phyloP scores from a whole-genome alignment of 2,888 invertebrate species.

The Gastracanthus pulcherrimus region DNA sequence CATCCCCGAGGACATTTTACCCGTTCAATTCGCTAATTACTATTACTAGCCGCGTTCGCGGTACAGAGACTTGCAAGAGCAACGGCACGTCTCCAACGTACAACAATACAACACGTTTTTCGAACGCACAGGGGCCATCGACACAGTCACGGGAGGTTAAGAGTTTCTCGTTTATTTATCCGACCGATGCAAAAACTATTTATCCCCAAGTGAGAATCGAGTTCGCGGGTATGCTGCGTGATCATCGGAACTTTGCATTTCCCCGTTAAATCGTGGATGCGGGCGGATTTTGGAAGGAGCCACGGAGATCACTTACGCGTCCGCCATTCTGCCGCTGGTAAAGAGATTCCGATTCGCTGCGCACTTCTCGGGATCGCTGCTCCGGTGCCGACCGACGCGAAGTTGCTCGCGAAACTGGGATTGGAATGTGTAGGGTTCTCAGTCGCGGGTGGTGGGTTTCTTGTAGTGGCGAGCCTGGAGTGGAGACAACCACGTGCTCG shows the following conservation, averaged over 20 bases:
- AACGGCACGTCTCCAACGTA: neutral
- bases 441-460: too few species aligned
- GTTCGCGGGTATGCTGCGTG: neutral
- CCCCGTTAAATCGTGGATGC: slow-evolving; percentile 63
- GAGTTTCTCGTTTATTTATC: slow-evolving; percentile 7
- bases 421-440: too few species aligned
- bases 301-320: slow-evolving; percentile 68
- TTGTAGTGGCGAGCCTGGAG: too few species aligned
- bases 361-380: slow-evolving; percentile 28
- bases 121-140: neutral
- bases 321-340: slow-evolving; percentile 68
- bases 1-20: too few species aligned
- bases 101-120: slow-evolving; percentile 13
- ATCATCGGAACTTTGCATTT: neutral
- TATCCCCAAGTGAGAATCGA: neutral
- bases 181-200: slow-evolving; percentile 20
- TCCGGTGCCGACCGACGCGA: too few species aligned
- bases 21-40: too few species aligned
- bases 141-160: slow-evolving; percentile 19
- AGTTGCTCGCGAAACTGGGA: too few species aligned
- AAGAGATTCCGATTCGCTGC: slow-evolving; percentile 58
- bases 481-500: too few species aligned
- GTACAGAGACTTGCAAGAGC: neutral
- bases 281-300: slow-evolving; percentile 64
- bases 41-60: too few species aligned